Evolutionary conservation across 2,797 vertebrate genomes (phyloP).

Genomic region (Pangasius larnaudii): DNA sequence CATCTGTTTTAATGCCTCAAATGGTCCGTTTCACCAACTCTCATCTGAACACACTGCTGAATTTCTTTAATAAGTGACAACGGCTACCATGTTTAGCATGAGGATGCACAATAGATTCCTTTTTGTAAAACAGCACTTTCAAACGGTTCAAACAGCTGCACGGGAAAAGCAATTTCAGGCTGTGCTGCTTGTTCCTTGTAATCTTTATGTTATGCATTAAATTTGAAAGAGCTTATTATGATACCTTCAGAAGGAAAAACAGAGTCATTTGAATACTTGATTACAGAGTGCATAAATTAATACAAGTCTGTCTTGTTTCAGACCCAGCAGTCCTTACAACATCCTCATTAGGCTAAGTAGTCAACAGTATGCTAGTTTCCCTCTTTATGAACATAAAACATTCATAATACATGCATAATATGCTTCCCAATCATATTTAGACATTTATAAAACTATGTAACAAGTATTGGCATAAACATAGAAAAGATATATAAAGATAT

Average conservation of each 20-base stretch:
- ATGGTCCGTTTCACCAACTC: background rate
- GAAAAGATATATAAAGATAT: background rate
- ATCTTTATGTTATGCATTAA: slow-evolving; percentile 37
- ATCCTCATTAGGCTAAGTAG: background rate
- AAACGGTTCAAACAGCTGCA: background rate
- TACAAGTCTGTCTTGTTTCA: background rate
- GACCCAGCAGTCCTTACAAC: background rate
- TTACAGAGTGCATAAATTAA: background rate
- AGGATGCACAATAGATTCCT: background rate
- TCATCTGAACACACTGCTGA: background rate
- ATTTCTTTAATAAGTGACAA: background rate
- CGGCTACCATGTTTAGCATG: background rate
- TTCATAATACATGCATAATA: background rate
- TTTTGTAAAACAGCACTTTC: slow-evolving; percentile 13
- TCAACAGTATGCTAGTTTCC: background rate
- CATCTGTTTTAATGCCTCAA: slow-evolving; percentile 13
- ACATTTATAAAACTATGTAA: background rate
- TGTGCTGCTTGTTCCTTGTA: slow-evolving; percentile 1
- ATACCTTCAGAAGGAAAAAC: slow-evolving; percentile 13
- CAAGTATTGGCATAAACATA: background rate
- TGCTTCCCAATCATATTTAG: background rate
- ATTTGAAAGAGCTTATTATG: slow-evolving; percentile 32
- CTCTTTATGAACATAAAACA: background rate
- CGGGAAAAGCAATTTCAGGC: slow-evolving; percentile 17
- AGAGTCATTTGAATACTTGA: slow-evolving; percentile 7